Conservation (phyloP, 2,797 vertebrate genomes). For the Semaprochilodus insignis region DNA sequence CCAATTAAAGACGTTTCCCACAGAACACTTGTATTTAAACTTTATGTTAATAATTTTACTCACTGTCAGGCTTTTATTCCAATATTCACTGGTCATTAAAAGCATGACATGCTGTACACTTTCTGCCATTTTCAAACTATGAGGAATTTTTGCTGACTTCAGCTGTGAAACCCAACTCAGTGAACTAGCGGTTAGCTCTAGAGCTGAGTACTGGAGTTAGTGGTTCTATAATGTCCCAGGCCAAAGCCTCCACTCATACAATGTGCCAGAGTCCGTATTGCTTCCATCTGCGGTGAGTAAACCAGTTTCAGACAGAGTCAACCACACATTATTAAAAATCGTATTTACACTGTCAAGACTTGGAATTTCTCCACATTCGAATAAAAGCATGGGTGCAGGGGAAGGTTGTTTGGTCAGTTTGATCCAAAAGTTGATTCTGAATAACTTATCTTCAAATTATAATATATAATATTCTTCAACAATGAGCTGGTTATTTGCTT, state of each 20-base stretch:
- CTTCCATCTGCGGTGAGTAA: slow-evolving; percentile 48
- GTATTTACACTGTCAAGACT: slow-evolving; percentile 17
- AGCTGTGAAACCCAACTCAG: neutral
- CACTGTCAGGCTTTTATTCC: neutral
- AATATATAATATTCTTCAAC: too few species aligned
- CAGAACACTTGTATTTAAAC: neutral
- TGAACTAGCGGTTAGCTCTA: slow-evolving; percentile 21
- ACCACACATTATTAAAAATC: slow-evolving; percentile 40
- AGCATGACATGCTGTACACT: neutral
- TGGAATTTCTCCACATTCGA: slow-evolving; percentile 5
- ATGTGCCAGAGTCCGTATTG: slow-evolving; percentile 39
- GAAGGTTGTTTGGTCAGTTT: neutral
- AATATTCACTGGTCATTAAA: neutral
- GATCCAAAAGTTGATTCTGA: too few species aligned
- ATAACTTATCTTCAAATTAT: neutral
- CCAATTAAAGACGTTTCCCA: too few species aligned
- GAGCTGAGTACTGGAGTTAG: slow-evolving; percentile 23
- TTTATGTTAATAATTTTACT: neutral
- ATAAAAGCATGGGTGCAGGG: neutral
- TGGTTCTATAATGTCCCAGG: slow-evolving; percentile 33
- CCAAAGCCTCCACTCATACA: slow-evolving; percentile 16
- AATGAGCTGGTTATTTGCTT: too few species aligned
- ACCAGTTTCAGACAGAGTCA: slow-evolving; percentile 35
- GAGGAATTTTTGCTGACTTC: slow-evolving; percentile 5
- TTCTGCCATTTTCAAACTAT: neutral